Conservation (phyloP, 2,113 vertebrate genomes). For the Festucalex cinctus region DNA sequence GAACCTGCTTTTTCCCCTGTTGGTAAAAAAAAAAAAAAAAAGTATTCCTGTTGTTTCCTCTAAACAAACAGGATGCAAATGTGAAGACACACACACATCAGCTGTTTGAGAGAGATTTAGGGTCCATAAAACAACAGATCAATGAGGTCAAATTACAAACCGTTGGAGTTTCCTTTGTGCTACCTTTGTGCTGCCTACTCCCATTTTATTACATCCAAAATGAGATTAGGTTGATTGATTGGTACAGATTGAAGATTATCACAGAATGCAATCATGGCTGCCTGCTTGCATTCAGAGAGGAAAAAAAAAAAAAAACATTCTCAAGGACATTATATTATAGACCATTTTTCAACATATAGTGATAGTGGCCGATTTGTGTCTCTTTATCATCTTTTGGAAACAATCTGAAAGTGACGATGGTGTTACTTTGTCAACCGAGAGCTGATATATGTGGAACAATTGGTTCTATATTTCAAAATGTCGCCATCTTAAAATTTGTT, state of each 20-base stretch:
- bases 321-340: conserved; percentile 61
- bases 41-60: not conserved
- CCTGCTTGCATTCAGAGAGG: conserved; percentile 57
- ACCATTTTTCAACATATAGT: not conserved
- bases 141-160: conserved; percentile 72
- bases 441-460: too few species aligned
- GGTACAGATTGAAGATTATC: conserved; percentile 64
- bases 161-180: conserved; percentile 69
- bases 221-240: conserved; percentile 66
- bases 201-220: conserved; percentile 67
- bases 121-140: conserved; percentile 66
- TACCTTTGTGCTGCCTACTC: conserved; percentile 64
- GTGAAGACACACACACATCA: conserved; percentile 40
- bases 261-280: conserved; percentile 44
- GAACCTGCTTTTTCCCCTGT: not conserved
- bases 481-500: too few species aligned
- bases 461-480: too few species aligned
- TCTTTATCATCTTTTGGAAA: conserved; percentile 27
- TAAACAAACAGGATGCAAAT: conserved; percentile 25
- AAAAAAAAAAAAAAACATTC: conserved; percentile 39
- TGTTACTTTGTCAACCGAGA: too few species aligned
- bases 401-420: too few species aligned
- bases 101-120: conserved; percentile 10
- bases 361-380: not conserved
- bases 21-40: not conserved